Conservation (phyloP, 2,888 invertebrate genomes). For the Pseudoips prasinana region DNA sequence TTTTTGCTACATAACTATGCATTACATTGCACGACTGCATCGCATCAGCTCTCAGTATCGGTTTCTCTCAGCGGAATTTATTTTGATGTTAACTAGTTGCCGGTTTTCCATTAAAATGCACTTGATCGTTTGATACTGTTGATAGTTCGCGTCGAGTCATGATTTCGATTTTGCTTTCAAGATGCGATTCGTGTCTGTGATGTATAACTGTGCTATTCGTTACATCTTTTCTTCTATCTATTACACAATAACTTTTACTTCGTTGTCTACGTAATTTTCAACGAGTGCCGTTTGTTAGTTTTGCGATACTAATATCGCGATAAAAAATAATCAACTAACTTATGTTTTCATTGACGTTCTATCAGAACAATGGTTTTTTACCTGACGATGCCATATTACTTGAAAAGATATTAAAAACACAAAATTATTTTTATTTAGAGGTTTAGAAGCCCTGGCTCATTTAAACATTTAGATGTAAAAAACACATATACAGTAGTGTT, state of each 20-base stretch:
- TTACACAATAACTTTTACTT: constrained; percentile 38
- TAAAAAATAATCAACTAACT: constrained; percentile 15
- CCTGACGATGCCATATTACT: no score
- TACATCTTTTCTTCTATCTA: constrained; percentile 25
- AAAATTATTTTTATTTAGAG: no score
- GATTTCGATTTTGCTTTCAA: constrained; percentile 21
- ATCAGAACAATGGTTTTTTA: no score
- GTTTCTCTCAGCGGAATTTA: constrained; percentile 18
- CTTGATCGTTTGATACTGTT: constrained; percentile 7
- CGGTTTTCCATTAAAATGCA: constrained; percentile 9
- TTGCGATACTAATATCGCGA: constrained; percentile 44
- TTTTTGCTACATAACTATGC: constrained; percentile 23
- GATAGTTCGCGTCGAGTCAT: constrained; percentile 17
- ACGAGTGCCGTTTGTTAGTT: constrained; percentile 42
- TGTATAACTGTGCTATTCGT: constrained; percentile 25
- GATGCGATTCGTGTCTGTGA: constrained; percentile 20
- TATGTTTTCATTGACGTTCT: no score
- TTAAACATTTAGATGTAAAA: no score
- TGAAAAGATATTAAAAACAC: no score
- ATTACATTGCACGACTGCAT: constrained; percentile 27
- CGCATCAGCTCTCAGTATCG: constrained; percentile 17
- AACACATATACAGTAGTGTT: no score
- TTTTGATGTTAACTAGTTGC: constrained; percentile 18
- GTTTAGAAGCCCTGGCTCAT: no score
- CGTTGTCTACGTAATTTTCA: constrained; percentile 39